Base-by-base conservation (phyloP, 2,797 vertebrate genomes). In the Spinibarbus caldwelli region DNA sequence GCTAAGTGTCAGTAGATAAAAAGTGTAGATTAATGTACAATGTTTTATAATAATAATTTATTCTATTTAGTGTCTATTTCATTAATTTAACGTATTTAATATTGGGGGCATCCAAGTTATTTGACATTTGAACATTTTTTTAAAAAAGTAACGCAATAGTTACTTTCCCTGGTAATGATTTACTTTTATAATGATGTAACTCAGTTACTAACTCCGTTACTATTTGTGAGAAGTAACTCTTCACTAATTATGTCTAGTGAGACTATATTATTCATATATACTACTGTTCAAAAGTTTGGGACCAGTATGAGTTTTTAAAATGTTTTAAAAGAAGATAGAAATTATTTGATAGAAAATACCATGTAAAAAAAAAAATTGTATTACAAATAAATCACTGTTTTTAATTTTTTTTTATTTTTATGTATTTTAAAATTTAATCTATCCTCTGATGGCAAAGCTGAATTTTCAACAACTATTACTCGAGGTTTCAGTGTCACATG, bases 231-330 rank as follows among this genome's bases (percentile, higher is more conserved):
- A n/a, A n/a, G n/a, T n/a, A n/a, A n/a, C n/a, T n/a, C n/a, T n/a
- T n/a, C n/a, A 78, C 36, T 75, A 75, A 75, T 75, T 12, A 75
- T 75, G 26, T 31, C 26, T 47, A 64, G 41, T 72, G 14, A 43
- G 68, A 41, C n/a, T 72, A 72, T 5, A 47, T 29, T 72, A 26
- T 17, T 45, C 41, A 45, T 45, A 71, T 26, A 43, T 0, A 45
- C 68, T 5, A 71, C 12, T 8, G 43, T 41, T 70, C 2, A 11
- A 7, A 64, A 64, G 62, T 64, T 68, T 68, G 2, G 9, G 34
- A 23, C 36, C 10, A 21, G 34, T 23, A 68, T 23, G 34, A 31
- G 23, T n/a, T 64, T 29, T 62, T 14, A 8, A 9, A 7, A 31
- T 15, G 5, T 31, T 31, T 64, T 4, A n/a, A 54, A 19, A 59